A percentile compares a stretch with the other conserved stretches of the same genome.
Conservation (phyloP, 2,888 invertebrate species). For the Callinectes sapidus region DNA sequence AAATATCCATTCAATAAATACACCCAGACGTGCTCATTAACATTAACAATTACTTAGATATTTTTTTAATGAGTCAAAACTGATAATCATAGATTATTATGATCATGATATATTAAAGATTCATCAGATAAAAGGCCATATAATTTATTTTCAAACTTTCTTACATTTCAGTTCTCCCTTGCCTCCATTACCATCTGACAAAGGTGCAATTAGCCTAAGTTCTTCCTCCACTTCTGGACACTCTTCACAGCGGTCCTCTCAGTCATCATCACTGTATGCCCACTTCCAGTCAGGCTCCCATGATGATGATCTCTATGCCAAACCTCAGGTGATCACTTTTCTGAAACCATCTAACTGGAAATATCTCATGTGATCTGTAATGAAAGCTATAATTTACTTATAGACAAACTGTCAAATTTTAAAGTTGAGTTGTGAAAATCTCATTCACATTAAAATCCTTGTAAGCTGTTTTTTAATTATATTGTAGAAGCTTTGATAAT, state of each 20-base stretch:
- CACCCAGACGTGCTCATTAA: no score
- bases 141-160: no score
- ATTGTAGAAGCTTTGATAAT: background rate
- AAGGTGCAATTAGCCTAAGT: conserved; percentile 58
- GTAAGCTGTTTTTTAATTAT: background rate
- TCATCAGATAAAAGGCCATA: background rate
- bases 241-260: conserved; percentile 69
- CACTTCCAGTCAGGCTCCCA: conserved; percentile 71
- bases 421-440: background rate
- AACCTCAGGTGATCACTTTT: conserved; percentile 64
- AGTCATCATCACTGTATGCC: conserved; percentile 71
- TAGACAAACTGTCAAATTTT: background rate
- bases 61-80: background rate
- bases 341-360: background rate
- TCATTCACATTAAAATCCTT: background rate
- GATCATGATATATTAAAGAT: background rate
- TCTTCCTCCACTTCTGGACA: conserved; percentile 70
- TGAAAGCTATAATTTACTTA: background rate
- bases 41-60: background rate
- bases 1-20: no score
- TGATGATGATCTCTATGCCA: conserved; percentile 72
- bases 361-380: background rate
- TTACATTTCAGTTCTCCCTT: conserved; percentile 68
- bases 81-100: background rate
- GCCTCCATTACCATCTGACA: conserved; percentile 71